Conservation (phyloP, 2,888 invertebrate species). For the Seira musarum region DNA sequence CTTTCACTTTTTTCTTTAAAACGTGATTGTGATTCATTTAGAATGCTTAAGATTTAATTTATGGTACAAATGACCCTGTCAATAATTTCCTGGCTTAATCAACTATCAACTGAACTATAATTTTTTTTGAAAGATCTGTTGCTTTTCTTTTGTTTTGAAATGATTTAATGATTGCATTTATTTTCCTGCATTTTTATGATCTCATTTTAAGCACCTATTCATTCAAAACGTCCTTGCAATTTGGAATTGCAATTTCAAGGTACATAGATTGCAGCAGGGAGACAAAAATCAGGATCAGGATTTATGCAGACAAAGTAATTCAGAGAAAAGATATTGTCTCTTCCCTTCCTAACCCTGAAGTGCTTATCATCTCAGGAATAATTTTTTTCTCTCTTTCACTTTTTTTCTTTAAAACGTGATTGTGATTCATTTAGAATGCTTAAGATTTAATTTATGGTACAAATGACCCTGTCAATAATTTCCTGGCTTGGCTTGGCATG, state of each 20-base stretch:
- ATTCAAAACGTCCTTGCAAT: not conserved
- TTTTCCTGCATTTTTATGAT: too few species aligned
- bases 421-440: not conserved
- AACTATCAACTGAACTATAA: conserved; percentile 5
- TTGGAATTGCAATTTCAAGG: too few species aligned
- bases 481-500: not conserved
- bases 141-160: too few species aligned
- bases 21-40: conserved; percentile 11
- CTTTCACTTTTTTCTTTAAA: conserved; percentile 1
- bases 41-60: conserved; percentile 14
- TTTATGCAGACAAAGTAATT: not conserved
- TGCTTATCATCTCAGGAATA: not conserved
- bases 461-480: conserved; percentile 48
- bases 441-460: conserved; percentile 19
- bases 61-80: conserved; percentile 43
- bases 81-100: conserved; percentile 14
- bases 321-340: not conserved
- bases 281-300: too few species aligned
- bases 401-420: conserved; percentile 1
- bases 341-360: not conserved
- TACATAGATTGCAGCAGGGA: too few species aligned
- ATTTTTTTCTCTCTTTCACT: not conserved
- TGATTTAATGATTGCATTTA: too few species aligned
- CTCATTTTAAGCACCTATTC: not conserved
- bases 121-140: not conserved